Evolutionary conservation across 2,113 vertebrate genomes (phyloP), one percentile per base, ranked within the genome.

Genomic region (Prolemur simus): DNA sequence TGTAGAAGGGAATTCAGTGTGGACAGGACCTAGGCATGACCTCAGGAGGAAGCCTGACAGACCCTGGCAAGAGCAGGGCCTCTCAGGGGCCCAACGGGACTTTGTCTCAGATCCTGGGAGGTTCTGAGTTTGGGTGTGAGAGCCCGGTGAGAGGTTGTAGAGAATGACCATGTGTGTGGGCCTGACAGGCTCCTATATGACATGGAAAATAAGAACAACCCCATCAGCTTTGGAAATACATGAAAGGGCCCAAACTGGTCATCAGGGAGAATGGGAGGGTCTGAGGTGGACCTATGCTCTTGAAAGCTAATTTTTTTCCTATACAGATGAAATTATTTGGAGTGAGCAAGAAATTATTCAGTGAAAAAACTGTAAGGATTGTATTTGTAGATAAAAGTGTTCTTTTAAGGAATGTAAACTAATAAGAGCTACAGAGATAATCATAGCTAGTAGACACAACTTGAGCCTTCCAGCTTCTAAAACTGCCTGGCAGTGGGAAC

Each of bases 341-440:
- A 95, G 15, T 86, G 42, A 87, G 25, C 17, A 84, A 60, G 42
- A 60, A 74, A 42, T 3, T 88, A 60, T 76, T 85, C 34, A 94
- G 6, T 54, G 54, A 63, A 78, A 94, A 93, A 8, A 56, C 47
- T 29, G 2, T 49, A 93, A 77, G 9, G 29, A 56, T 27, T 77
- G 34, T 85, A 91, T 69, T 80, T 87, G 21, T 92, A 95, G 34
- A 91, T 58, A 64, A 85, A 88, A 84, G 9, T 42, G 37, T 84
- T 89, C 54, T 95, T 92, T 71, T 71, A 80, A 89, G 47, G 27
- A 78, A 54, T 37, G 0, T 47, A 89, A 91, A 91, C 29, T 81
- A 92, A 58, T 45, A 93, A 78, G 39, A 94, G 10, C 52, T 76
- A 58, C 0, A 63, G 21, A 93, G 25, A 77, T 39, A 63, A 60